Percentiles rank a stretch among this genome's conserved stretches.
These are phyloP conservation scores for Caenorhabditis virilis DNA, from an alignment of 2,888 invertebrate species.

Conservation along the genomic window DNA sequence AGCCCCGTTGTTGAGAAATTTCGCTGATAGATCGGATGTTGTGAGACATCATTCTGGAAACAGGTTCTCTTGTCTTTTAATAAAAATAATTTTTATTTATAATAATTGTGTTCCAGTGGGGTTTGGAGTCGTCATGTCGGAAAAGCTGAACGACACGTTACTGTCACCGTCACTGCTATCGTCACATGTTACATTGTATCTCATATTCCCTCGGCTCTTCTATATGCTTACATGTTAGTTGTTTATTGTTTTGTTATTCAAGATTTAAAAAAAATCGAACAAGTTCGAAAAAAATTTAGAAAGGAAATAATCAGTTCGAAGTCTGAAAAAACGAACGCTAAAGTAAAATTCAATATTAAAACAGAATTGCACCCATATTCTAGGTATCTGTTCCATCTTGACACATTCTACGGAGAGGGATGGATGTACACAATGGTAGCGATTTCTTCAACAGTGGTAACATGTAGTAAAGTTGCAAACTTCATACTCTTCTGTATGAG, in stretches of 20 bases:
- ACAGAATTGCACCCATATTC: conserved; percentile 1
- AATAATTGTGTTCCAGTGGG: too few species aligned
- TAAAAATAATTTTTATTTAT: conserved; percentile 8
- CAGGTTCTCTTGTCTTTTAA: conserved; percentile 11
- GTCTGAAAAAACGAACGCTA: background rate
- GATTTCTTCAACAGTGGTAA: conserved; percentile 38
- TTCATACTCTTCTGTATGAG: conserved; percentile 54
- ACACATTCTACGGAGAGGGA: conserved; percentile 22
- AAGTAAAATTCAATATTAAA: too few species aligned
- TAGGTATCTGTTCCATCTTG: conserved; percentile 43
- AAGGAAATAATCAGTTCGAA: background rate
- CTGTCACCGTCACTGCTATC: conserved; percentile 51
- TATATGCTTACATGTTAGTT: conserved; percentile 48
- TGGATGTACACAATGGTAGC: conserved; percentile 42
- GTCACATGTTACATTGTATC: conserved; percentile 50
- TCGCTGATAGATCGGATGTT: conserved; percentile 21
- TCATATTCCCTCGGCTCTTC: conserved; percentile 47
- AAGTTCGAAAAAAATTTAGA: background rate
- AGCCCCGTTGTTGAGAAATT: conserved; percentile 20
- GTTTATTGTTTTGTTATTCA: background rate
- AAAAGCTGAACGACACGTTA: conserved; percentile 53
- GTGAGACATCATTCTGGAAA: conserved; percentile 27
- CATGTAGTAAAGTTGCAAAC: conserved; percentile 51
- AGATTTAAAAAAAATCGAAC: background rate
- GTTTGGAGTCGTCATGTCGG: conserved; percentile 46